Conservation (phyloP, 2,888 invertebrate species). For the Drosophila ustulata region DNA sequence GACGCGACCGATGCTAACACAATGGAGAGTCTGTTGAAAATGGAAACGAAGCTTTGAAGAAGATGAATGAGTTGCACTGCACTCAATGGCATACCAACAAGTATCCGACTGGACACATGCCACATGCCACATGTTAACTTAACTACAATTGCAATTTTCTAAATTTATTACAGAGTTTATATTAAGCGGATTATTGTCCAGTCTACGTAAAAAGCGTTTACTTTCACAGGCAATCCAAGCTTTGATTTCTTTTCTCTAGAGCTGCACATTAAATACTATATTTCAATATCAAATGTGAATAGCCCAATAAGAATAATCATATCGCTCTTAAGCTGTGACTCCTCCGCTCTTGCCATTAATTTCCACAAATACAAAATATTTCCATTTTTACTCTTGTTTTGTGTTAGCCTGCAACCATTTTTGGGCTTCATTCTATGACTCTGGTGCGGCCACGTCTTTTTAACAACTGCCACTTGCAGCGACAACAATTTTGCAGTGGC, state of each 20-base stretch:
- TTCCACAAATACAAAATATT: conserved; percentile 29
- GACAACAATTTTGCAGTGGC: conserved; percentile 57
- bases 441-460: conserved; percentile 59
- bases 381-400: conserved; percentile 44
- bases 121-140: conserved; percentile 8
- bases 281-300: neutral
- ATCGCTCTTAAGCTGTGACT: neutral
- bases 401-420: conserved; percentile 46
- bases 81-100: conserved; percentile 17
- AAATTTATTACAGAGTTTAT: neutral
- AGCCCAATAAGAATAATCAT: neutral
- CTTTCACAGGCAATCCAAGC: no score
- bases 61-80: conserved; percentile 50
- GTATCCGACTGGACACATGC: conserved; percentile 31
- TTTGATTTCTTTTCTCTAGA: no score
- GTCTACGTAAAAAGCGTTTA: no score
- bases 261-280: no score
- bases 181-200: neutral
- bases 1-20: neutral
- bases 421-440: conserved; percentile 30
- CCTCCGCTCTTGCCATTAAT: conserved; percentile 4
- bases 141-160: no score
- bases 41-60: conserved; percentile 57
- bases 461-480: conserved; percentile 81
- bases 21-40: conserved; percentile 45